A percentile compares a stretch with the other conserved stretches of the same genome.
Conservation (phyloP, 1,140 invertebrate genomes). For the Drosophila mayri region DNA sequence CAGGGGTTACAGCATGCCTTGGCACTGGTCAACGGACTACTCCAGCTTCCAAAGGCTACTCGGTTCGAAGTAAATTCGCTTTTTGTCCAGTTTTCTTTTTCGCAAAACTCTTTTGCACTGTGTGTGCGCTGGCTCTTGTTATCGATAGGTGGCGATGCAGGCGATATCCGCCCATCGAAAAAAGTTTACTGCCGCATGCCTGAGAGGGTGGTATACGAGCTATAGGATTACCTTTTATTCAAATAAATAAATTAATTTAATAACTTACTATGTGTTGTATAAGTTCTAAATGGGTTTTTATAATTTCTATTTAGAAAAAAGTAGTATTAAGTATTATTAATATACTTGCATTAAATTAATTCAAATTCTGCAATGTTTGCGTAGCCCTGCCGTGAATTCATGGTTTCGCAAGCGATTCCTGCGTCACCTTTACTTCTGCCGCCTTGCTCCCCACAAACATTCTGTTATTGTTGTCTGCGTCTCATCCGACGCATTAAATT, state of each 20-base stretch:
- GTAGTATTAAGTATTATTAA: neutral
- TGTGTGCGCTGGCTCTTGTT: conserved; percentile 50
- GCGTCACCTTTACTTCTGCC: neutral
- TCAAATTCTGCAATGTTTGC: neutral
- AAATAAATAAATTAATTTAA: neutral
- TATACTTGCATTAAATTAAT: neutral
- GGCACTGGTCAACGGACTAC: conserved; percentile 27
- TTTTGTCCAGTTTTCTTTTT: conserved; percentile 66
- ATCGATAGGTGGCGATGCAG: conserved; percentile 19
- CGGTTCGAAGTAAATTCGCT: conserved; percentile 51
- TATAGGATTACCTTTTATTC: neutral
- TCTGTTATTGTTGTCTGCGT: conserved; percentile 55
- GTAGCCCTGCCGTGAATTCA: conserved; percentile 16
- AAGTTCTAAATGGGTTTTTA: neutral
- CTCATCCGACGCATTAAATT: conserved; percentile 55
- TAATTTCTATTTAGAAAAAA: neutral
- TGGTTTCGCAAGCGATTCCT: conserved; percentile 1
- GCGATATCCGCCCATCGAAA: conserved; percentile 21
- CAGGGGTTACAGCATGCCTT: conserved; percentile 44
- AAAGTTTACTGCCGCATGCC: neutral
- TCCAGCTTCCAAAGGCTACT: conserved; percentile 24
- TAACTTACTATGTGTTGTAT: neutral
- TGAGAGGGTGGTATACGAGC: neutral
- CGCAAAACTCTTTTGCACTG: conserved; percentile 77
- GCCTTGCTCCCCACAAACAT: conserved; percentile 15